Percentiles rank a stretch among this genome's conserved stretches.
Evolutionary conservation across 2,888 invertebrate species (phyloP).

Genomic region (Slavum lentiscoides): DNA sequence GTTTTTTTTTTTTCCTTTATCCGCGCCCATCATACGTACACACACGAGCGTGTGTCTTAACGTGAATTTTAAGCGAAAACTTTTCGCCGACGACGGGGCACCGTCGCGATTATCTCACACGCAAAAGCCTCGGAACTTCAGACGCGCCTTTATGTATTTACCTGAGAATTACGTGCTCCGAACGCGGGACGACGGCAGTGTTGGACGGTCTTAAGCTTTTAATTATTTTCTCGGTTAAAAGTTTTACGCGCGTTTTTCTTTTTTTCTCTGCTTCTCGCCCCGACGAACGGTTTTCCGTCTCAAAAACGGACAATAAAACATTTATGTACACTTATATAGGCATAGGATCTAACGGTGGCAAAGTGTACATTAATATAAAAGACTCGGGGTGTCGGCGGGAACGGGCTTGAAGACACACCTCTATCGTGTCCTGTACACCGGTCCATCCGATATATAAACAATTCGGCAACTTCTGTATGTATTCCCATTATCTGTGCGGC

Average conservation of each 20-base stretch:
- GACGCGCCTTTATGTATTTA: neutral
- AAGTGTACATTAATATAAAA: neutral
- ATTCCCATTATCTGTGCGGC: slow-evolving; percentile 21
- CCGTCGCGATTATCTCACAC: neutral
- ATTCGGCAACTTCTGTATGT: slow-evolving; percentile 41
- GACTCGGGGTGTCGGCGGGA: neutral
- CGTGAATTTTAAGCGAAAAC: slow-evolving; percentile 30
- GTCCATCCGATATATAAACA: slow-evolving; percentile 41
- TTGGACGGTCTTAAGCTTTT: no score
- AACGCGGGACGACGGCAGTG: no score
- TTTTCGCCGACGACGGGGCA: neutral
- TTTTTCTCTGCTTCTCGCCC: neutral
- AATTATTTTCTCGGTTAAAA: slow-evolving; percentile 16
- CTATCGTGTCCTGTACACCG: slow-evolving; percentile 20
- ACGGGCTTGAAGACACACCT: slow-evolving; percentile 27
- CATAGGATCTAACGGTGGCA: neutral
- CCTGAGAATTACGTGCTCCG: neutral
- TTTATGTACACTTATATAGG: no score
- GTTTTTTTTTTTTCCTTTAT: neutral
- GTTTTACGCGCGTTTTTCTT: slow-evolving; percentile 1
- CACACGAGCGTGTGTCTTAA: neutral
- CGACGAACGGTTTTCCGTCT: neutral
- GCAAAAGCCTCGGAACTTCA: neutral
- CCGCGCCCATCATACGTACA: neutral
- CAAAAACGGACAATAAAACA: neutral